These are phyloP conservation scores for Sphaeridia pumilis DNA, from an alignment of 2,888 invertebrate genomes.

Conservation along the genomic window DNA sequence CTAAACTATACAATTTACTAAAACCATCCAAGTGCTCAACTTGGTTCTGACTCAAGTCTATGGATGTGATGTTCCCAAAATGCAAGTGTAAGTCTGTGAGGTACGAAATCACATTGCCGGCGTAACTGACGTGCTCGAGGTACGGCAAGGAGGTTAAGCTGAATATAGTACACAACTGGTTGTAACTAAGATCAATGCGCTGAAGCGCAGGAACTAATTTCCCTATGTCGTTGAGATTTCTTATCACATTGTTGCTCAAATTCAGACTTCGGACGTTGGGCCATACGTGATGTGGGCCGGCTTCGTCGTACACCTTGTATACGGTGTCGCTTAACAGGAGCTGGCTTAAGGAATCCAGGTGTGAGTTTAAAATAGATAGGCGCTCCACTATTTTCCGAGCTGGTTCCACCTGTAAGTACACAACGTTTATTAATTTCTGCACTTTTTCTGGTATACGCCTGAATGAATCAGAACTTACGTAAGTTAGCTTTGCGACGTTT, in stretches of 20 bases:
- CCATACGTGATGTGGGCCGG: constrained; percentile 42
- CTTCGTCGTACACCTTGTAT: constrained; percentile 51
- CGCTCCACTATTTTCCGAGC: constrained; percentile 52
- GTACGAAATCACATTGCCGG: constrained; percentile 60
- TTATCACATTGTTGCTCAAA: constrained; percentile 42
- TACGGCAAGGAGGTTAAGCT: constrained; percentile 68
- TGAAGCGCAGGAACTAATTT: constrained; percentile 25
- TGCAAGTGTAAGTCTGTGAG: constrained; percentile 59
- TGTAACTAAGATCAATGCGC: constrained; percentile 31
- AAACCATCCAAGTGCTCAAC: constrained; percentile 60
- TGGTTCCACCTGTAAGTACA: constrained; percentile 46
- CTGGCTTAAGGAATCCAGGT: constrained; percentile 58
- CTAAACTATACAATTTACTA: constrained; percentile 71
- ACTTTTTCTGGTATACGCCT: too few relatives aligned
- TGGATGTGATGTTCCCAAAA: constrained; percentile 73
- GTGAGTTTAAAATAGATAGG: constrained; percentile 55
- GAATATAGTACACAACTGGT: constrained; percentile 29
- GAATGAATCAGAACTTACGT: constrained; percentile 24
- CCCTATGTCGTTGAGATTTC: constrained; percentile 33
- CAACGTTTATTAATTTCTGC: too few relatives aligned
- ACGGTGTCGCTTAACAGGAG: constrained; percentile 73
- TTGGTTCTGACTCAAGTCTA: constrained; percentile 75
- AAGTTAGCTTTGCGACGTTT: constrained; percentile 42
- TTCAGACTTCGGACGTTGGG: constrained; percentile 40
- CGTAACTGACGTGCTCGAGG: constrained; percentile 61